Evolutionary conservation across 2,797 vertebrate species (phyloP).

Genomic region (Hippocampus kuda): DNA sequence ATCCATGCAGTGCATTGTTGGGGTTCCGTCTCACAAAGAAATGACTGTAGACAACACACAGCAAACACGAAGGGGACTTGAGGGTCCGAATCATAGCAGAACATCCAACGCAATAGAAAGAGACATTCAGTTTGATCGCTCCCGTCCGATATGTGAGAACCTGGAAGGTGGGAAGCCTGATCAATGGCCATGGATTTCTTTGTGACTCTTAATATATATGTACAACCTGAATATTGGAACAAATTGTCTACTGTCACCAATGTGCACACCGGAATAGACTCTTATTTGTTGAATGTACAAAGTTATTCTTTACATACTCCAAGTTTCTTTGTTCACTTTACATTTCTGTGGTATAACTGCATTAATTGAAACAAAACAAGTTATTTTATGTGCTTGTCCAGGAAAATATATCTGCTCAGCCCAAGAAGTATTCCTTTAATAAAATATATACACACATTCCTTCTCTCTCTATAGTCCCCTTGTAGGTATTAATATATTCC

Average conservation of each 20-base stretch:
- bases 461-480: constrained; percentile 47
- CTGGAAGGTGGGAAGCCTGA: constrained; percentile 42
- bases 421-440: constrained; percentile 64
- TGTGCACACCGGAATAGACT: constrained; percentile 67
- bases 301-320: constrained; percentile 65
- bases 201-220: constrained; percentile 65
- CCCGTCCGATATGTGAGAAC: constrained; percentile 68
- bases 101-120: constrained; percentile 59
- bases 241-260: constrained; percentile 66
- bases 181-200: constrained; percentile 47
- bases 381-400: constrained; percentile 68
- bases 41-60: constrained; percentile 17
- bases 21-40: constrained; percentile 29
- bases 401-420: constrained; percentile 67
- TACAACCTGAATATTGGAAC: constrained; percentile 70
- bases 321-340: constrained; percentile 58
- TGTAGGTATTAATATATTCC: constrained; percentile 54
- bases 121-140: constrained; percentile 65
- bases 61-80: constrained; percentile 52
- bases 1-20: constrained; percentile 78
- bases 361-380: constrained; percentile 63
- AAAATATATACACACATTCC: constrained; percentile 74
- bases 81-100: constrained; percentile 62
- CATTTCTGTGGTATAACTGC: constrained; percentile 57
- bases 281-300: constrained; percentile 67